Conservation (phyloP, 2,797 vertebrate genomes). For the Spinus pinus region DNA sequence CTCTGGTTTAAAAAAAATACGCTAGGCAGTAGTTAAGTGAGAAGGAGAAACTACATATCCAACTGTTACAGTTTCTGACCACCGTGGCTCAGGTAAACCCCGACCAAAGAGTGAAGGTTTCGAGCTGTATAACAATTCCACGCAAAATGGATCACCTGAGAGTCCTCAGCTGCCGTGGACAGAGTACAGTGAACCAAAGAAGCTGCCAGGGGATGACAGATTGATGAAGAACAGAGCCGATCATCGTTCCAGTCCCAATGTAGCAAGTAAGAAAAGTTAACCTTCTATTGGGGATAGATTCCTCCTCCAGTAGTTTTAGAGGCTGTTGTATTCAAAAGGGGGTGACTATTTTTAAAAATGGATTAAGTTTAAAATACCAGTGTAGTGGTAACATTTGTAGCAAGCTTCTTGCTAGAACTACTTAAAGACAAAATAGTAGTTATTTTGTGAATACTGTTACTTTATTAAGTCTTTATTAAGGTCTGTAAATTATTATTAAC, state of each 20-base stretch:
- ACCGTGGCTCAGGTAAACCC: slow-evolving; percentile 89
- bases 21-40: not conserved
- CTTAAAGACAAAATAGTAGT: not conserved
- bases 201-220: slow-evolving; percentile 87
- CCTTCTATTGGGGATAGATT: not conserved
- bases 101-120: slow-evolving; percentile 99
- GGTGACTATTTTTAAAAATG: not conserved
- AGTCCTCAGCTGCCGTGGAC: slow-evolving; percentile 91
- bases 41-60: slow-evolving; percentile 1
- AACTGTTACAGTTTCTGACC: slow-evolving; percentile 83
- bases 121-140: slow-evolving; percentile 91
- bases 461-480: not conserved
- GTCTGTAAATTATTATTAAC: not conserved
- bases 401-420: not conserved
- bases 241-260: slow-evolving; percentile 98
- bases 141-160: slow-evolving; percentile 93
- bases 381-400: not conserved
- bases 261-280: slow-evolving; percentile 86
- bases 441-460: not conserved
- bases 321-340: not conserved
- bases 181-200: slow-evolving; percentile 92
- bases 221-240: slow-evolving; percentile 92
- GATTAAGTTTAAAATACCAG: not conserved
- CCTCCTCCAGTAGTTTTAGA: not conserved
- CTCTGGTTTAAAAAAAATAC: not conserved